Percentiles rank a stretch among this genome's conserved stretches.
Evolutionary conservation across 2,113 vertebrate species (phyloP).

Genomic region (Apus apus): DNA sequence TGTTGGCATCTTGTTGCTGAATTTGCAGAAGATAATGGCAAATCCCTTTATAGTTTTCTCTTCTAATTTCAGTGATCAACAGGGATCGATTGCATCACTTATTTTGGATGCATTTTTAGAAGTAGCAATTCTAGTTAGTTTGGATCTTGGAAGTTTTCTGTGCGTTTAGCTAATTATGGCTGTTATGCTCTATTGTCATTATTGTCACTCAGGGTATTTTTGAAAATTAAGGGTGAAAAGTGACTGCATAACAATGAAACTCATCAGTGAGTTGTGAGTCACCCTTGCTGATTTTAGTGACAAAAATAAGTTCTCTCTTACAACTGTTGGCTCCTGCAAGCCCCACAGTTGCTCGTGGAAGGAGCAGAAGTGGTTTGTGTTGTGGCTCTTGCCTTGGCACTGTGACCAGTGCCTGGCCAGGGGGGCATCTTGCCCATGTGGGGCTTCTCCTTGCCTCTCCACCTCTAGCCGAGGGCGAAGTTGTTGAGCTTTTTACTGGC

Average conservation of each 20-base stretch:
- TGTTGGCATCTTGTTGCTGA: slow-evolving; percentile 31
- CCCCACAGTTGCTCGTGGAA: neutral
- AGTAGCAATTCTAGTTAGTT: neutral
- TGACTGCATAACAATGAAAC: neutral
- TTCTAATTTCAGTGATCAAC: neutral
- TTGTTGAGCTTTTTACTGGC: neutral
- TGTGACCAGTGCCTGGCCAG: neutral
- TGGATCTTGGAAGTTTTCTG: neutral
- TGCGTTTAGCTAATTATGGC: slow-evolving; percentile 31
- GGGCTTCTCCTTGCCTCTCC: neutral
- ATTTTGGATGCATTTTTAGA: neutral
- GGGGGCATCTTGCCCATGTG: accelerated
- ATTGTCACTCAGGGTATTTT: slow-evolving; percentile 28
- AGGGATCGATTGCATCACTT: neutral
- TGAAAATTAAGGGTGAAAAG: slow-evolving; percentile 37
- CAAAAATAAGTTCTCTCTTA: neutral
- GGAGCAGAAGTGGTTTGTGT: neutral
- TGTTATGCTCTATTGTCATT: slow-evolving; percentile 8
- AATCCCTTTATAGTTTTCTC: neutral
- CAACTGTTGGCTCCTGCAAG: neutral
- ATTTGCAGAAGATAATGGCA: slow-evolving; percentile 2
- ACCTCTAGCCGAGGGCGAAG: neutral
- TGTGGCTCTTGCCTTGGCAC: neutral
- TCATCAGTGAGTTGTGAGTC: slow-evolving; percentile 35
- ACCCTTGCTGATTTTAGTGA: neutral